Base-by-base conservation (phyloP, 1,140 invertebrate species). In the Zophobas morio region DNA sequence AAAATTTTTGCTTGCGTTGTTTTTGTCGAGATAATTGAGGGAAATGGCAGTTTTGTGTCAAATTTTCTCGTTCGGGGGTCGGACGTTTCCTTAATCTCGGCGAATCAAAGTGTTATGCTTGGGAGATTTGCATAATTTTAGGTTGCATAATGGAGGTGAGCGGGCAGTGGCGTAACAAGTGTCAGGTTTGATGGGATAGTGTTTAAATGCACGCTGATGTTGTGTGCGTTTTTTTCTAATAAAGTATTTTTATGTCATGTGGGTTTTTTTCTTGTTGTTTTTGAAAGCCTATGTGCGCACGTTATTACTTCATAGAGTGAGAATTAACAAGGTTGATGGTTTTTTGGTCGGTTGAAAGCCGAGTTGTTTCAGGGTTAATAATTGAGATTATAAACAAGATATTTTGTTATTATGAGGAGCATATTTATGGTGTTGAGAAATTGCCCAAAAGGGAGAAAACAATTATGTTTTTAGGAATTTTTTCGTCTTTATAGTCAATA, bases 81-180 rank as follows among this genome's bases (percentile, higher is more conserved):
- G 6, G 60, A 66, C 60, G 60, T 66, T 66, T 66, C 60, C 60
- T 66, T 66, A 66, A 66, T 66, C 60, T 66, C n/a, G 6, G 8
- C 60, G 37, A 66, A 66, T 66, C 60, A 66, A 66, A 66, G 60
- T 42, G 60, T 66, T 20, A 66, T 39, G 39, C 37, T 66, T 42
- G 60, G 33, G 32, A 66, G 32, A 42, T 66, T 42, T 40, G n/a
- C 39, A 42, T 66, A 66, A 42, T 66, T 42, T 8, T 6, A 6
- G 20, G 33, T 20, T 20, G 20, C 20, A 20, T 66, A 42, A 46
- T 42, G 60, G 20, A 66, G 42, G 60, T 36, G 49, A 20, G 6
- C 3, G 3, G 42, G 6, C 49, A 51, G 49, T 51, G 49, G 49
- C 49, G 49, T 51, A 20, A 20, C 2, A 5, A 2, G 49, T 5